Base-by-base conservation (phyloP, 2,113 vertebrate genomes). In the Ceratotherium simum region DNA sequence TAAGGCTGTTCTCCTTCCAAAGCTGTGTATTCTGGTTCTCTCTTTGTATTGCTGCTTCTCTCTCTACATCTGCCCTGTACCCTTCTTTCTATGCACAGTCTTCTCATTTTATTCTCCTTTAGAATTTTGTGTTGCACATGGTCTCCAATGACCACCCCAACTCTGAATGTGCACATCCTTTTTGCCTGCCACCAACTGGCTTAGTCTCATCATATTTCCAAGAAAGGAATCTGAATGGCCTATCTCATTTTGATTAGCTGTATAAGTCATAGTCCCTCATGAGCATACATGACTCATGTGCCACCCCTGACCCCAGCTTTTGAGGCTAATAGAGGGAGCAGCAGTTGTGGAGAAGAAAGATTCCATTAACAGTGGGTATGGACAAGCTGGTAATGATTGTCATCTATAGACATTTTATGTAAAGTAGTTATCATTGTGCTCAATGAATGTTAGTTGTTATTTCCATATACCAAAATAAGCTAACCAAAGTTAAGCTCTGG, bases 381-480 rank as follows among this genome's bases (percentile, higher is more conserved):
- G 67, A 76, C 33, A 86, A 86, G 20, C 39, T 62, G 27, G 13
- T 79, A 95, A 78, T 65, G n/a, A 80, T 36, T n/a, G 39, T 27
- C 42, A 69, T 72, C 39, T 42, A 13, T 69, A 87, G 65, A 81
- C 86, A 69, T 93, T 76, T 92, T 51, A 93, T 58, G 27, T 90
- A 78, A 60, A 90, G 36, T 31, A 72, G 73, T 81, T 95, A 80
- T 54, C 84, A 73, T 58, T 67, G 36, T 73, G 21, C 18, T 90
- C 39, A 73, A 8, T 33, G 23, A 73, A 3, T 81, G 2, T 27
- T 51, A 73, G 17, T 78, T 95, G 81, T 51, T 90, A 75, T 82
- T 88, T 83, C 90, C 75, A 65, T 86, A 21, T 80, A 48, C 36
- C 51, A 75, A 67, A 90, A 93, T 60, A 90, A 95, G 80, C 64